Evolutionary conservation across 2,888 invertebrate species (phyloP).

Genomic region (Schrankia costaestrigalis): DNA sequence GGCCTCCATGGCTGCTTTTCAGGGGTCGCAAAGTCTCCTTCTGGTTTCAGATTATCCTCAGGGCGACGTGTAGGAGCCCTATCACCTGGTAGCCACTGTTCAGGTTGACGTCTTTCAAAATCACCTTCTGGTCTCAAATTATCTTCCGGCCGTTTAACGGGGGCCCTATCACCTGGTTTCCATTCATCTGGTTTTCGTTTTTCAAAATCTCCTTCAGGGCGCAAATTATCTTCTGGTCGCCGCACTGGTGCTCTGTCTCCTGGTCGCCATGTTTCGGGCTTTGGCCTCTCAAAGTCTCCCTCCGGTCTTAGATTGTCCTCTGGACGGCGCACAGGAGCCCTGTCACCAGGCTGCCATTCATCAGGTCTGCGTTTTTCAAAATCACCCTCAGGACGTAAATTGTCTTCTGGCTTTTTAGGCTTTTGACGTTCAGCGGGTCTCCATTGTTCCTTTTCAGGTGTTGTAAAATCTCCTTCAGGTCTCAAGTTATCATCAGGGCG

Average conservation of each 20-base stretch:
- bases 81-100: conserved; percentile 62
- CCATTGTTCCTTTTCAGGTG: conserved; percentile 31
- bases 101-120: conserved; percentile 56
- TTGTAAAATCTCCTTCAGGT: conserved; percentile 66
- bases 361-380: conserved; percentile 57
- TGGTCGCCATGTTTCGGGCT: conserved; percentile 55
- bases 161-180: conserved; percentile 53
- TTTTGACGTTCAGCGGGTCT: conserved; percentile 46
- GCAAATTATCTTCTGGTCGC: conserved; percentile 52
- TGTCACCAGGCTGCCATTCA: conserved; percentile 61
- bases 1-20: conserved; percentile 58
- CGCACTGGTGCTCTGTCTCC: conserved; percentile 39
- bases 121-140: conserved; percentile 80
- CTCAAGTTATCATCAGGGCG: conserved; percentile 55
- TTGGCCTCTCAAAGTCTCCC: conserved; percentile 71
- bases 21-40: conserved; percentile 73
- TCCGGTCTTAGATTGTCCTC: conserved; percentile 74
- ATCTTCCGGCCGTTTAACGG: conserved; percentile 47
- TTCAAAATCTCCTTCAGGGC: conserved; percentile 72
- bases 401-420: conserved; percentile 47
- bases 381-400: conserved; percentile 73
- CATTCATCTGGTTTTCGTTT: too few species aligned
- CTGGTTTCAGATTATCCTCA: conserved; percentile 72
- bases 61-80: conserved; percentile 52
- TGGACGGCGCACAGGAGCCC: conserved; percentile 51